Evolutionary conservation across 2,888 invertebrate genomes (phyloP), one percentile per base, ranked within the genome.

Genomic region (Drosophila tripunctata): DNA sequence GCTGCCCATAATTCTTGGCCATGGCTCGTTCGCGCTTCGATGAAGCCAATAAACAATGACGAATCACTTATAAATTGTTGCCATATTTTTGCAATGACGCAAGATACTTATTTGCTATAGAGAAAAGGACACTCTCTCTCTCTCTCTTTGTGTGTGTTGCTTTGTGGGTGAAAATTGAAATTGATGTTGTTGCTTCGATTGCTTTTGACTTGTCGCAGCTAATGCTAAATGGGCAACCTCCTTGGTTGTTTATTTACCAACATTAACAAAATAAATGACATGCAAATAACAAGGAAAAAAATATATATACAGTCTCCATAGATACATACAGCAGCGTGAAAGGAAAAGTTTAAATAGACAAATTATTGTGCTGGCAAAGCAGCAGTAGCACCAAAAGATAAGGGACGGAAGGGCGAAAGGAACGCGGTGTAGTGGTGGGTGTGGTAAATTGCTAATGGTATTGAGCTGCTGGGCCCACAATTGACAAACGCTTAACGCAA

Each of bases 61-160:
- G 87, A 85, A 88, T 89, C 81, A 79, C 89, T 88, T 83, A 83
- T 88, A 89, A 89, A 89, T 88, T 88, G 88, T 79, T 77, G 85
- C 75, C 72, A 89, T 88, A 75, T 78, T 88, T 88, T 71, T 74
- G 36, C 10, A 51, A 51, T 61, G 60, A 56, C 56, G 65, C 57
- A 41, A 61, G 57, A 75, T 58, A 63, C 67, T 60, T 58, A 63
- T 72, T 60, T 58, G 50, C 75, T 67, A 41, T 36, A 57, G n/a
- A 5, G 10, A 8, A 10, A 47, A 10, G n/a, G n/a, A n/a, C n/a
- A n/a, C n/a, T n/a, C n/a, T n/a, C 3, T 6, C 1, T n/a, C 14
- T 12, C 35, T 15, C 12, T 12, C 1, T 1, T 14, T 12, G 10
- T 17, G n/a, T n/a, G n/a, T n/a, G n/a, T n/a, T n/a, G n/a, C 14